Percentiles rank a stretch among this genome's conserved stretches.
These are phyloP conservation scores for Uria lomvia DNA, from an alignment of 2,113 vertebrate genomes.

Conservation along the genomic window DNA sequence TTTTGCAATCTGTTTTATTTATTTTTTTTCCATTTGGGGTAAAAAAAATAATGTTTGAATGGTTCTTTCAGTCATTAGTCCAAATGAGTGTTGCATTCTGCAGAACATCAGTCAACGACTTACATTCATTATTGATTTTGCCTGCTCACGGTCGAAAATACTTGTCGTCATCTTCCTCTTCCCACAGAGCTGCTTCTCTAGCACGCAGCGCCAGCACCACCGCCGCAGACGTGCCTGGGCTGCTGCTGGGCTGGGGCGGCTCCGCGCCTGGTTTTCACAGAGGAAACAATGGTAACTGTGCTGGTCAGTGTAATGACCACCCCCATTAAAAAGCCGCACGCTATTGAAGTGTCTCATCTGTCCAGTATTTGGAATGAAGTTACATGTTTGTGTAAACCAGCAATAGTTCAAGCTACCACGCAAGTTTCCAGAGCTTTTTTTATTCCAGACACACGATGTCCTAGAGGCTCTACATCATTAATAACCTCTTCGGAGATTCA, in stretches of 20 bases:
- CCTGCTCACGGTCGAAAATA: background rate
- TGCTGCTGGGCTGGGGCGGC: fast-evolving
- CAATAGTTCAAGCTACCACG: fast-evolving
- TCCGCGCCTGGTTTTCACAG: background rate
- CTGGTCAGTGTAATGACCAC: fast-evolving
- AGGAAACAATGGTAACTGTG: fast-evolving
- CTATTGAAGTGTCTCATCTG: fast-evolving
- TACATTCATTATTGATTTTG: fast-evolving
- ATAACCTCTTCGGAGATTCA: background rate
- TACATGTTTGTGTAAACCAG: background rate
- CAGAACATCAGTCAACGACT: fast-evolving
- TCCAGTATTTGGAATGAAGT: fast-evolving
- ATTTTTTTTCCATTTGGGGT: background rate
- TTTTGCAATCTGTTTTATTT: background rate
- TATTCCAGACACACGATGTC: fast-evolving
- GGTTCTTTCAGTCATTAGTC: background rate
- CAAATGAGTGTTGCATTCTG: background rate
- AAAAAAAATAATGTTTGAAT: background rate
- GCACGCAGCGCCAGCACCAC: constrained; percentile 37
- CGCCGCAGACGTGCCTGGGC: background rate
- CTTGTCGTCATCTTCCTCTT: fast-evolving
- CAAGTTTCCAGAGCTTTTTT: background rate
- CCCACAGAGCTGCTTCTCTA: background rate
- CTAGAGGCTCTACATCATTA: background rate
- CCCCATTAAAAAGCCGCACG: fast-evolving